Base-by-base conservation (phyloP, 2,797 vertebrate genomes). In the Odontamblyopus lacepedii region DNA sequence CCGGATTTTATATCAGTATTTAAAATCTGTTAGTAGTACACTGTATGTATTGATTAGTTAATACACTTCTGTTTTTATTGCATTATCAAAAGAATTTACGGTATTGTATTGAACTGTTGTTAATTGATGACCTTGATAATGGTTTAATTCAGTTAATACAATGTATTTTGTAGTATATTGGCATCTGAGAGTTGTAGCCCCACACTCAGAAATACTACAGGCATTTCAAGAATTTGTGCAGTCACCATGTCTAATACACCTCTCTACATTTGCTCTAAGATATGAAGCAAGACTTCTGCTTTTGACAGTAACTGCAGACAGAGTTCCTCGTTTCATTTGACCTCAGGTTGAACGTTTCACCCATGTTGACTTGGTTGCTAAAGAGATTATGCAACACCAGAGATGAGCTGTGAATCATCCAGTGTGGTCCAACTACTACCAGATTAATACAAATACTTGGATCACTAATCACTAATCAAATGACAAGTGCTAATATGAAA, bases 351-450 rank as follows among this genome's bases (percentile, higher is more conserved):
- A 69, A 62, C 56, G 41, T 78, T 69, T 76, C n/a, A 61, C 70
- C 60, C 19, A 44, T 44, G 41, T 44, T 1, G 12, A 44, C 15
- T 13, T 11, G 71, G 48, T 55, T 75, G 76, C 78, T 88, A 87
- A 88, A 83, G 79, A 88, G 88, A 91, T 92, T 90, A 89, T 66
- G 78, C 70, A 88, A 78, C 74, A 75, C 72, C 75, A 70, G 69
- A 86, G 86, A 81, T 89, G 71, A 85, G 82, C 78, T 75, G 16
- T 0, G 82, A 77, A 82, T 79, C 75, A 80, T 80, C 74, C 67
- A 70, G 51, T 65, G 67, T 51, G 50, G 64, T 83, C 78, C 78
- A 84, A 86, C 83, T 83, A 74, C 81, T 64, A 71, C 77, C 38
- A 75, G 78, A 67, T 90, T 88, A 85, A 85, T 83, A 84, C 73